Evolutionary conservation across 2,113 vertebrate species (phyloP), one percentile per base, ranked within the genome.

Genomic region (Xiphorhynchus elegans): DNA sequence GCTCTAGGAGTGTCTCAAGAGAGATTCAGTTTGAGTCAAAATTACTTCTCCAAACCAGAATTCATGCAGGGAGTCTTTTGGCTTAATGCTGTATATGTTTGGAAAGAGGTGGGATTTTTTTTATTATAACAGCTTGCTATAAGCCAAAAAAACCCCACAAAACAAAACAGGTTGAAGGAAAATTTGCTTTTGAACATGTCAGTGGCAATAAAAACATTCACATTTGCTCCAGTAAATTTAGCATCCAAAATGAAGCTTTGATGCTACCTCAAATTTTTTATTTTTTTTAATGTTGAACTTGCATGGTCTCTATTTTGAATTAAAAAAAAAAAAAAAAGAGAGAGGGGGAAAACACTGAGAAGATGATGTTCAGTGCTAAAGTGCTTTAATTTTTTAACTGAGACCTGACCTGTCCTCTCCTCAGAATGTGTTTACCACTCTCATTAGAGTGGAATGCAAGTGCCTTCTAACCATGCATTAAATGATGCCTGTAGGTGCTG

Each of bases 161-260:
- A 44, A 44, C 24, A 26, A 56, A 74, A n/a, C 4, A 64, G 23
- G 39, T 29, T 66, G 82, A 91, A 95, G 33, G 46, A 89, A 89
- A 78, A 70, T 29, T 88, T 67, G 49, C 14, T 80, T 95, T 96
- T 74, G 70, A 83, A 83, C 62, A 73, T 74, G 33, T 74, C 31
- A 69, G 16, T 47, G 63, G 44, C 50, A 84, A 87, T 69, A 79
- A 76, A 94, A 91, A 47, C 31, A 76, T 85, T 66, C 40, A 33
- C 13, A 63, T 88, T 86, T 88, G 42, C 60, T 90, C 26, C 63
- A 80, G 37, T 59, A 94, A 80, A 91, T 95, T 91, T 94, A 90
- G 55, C 70, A 80, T 59, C 35, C 33, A 74, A 78, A 94, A 44
- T 21, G 23, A 94, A 87, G 12, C 7, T 85, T 87, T 69, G 74